Percentiles rank a stretch among this genome's conserved stretches.
phyloP scores from a whole-genome alignment of 2,888 invertebrate genomes.

The Oscheius sp. region DNA sequence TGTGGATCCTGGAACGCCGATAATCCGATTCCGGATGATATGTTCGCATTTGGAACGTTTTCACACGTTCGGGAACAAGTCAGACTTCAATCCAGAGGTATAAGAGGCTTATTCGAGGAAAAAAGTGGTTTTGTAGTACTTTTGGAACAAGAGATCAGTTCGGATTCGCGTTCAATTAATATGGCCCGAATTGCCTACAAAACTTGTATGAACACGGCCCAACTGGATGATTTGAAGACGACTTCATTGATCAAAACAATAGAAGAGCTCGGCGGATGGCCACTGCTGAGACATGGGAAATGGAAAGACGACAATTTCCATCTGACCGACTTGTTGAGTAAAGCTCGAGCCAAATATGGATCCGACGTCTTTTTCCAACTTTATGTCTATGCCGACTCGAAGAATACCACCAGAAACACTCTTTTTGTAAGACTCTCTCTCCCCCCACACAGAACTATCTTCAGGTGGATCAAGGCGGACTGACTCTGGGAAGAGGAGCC shows the following conservation, averaged over 20 bases:
- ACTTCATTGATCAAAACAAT: constrained; percentile 49
- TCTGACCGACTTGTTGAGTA: constrained; percentile 42
- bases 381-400: constrained; percentile 67
- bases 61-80: constrained; percentile 66
- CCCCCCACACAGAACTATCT: constrained; percentile 3
- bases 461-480: constrained; percentile 65
- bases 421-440: constrained; percentile 33
- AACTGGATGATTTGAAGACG: constrained; percentile 54
- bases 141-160: constrained; percentile 50
- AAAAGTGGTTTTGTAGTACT: constrained; percentile 47
- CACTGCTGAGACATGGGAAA: constrained; percentile 43
- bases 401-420: constrained; percentile 60
- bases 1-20: constrained; percentile 58
- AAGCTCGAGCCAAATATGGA: constrained; percentile 42
- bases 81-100: constrained; percentile 59
- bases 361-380: constrained; percentile 67
- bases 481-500: constrained; percentile 64
- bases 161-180: constrained; percentile 63
- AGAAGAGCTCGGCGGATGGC: constrained; percentile 64
- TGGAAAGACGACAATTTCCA: constrained; percentile 39
- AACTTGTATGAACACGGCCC: constrained; percentile 64
- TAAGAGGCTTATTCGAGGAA: background rate
- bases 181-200: constrained; percentile 59
- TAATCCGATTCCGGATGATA: constrained; percentile 61
- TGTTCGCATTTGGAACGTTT: constrained; percentile 64